Conservation (phyloP, 2,797 vertebrate species). For the Galagoides demidoff region DNA sequence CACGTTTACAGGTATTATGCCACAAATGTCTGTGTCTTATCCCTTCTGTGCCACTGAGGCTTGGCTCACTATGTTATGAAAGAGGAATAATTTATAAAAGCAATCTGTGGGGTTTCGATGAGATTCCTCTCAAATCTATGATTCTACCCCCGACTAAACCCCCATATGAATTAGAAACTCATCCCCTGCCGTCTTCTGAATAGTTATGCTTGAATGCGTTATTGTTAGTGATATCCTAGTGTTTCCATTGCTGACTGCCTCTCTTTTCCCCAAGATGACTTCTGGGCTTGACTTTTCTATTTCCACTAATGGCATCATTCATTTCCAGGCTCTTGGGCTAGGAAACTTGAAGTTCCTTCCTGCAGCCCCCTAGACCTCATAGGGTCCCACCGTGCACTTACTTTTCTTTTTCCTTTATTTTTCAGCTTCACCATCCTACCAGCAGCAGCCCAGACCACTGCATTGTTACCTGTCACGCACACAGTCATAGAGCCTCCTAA, state of each 20-base stretch:
- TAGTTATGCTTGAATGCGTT: accelerated
- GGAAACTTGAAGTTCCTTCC: background rate
- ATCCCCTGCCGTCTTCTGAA: accelerated
- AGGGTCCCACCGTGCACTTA: accelerated
- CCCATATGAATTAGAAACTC: background rate
- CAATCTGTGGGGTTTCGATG: too few relatives aligned
- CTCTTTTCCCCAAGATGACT: too few relatives aligned
- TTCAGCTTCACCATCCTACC: background rate
- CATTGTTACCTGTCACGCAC: background rate
- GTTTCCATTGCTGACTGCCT: too few relatives aligned
- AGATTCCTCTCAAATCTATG: background rate
- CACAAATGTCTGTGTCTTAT: accelerated
- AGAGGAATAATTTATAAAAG: too few relatives aligned
- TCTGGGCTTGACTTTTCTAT: background rate
- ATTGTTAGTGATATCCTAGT: accelerated
- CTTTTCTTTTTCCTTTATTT: background rate
- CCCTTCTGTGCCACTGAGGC: accelerated
- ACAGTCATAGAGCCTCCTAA: background rate
- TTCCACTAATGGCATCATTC: background rate
- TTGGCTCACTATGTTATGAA: accelerated
- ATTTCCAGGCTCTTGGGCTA: background rate
- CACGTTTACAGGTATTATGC: accelerated
- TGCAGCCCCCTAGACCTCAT: background rate
- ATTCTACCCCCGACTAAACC: too few relatives aligned
- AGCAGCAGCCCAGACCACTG: background rate